Evolutionary conservation across 1,140 invertebrate species (phyloP).

Genomic region (Heliconius hewitsoni): DNA sequence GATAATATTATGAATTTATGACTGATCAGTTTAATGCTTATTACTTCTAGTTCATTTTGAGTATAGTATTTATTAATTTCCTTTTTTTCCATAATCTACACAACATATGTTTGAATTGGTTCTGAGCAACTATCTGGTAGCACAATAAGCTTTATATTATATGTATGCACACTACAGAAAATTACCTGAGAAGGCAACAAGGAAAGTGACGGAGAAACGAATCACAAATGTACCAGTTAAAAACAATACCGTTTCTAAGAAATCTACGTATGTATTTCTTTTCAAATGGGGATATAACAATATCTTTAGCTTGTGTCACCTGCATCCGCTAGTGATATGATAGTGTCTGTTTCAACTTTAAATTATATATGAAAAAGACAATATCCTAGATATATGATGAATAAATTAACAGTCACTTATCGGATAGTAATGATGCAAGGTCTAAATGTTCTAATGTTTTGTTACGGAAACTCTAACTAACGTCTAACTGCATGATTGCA

Average conservation of each 20-base stretch:
- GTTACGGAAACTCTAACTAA: conserved; percentile 28
- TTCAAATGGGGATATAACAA: conserved; percentile 47
- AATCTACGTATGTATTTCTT: conserved; percentile 67
- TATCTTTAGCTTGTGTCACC: neutral
- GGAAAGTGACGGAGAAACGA: conserved; percentile 51
- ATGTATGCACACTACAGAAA: conserved; percentile 62
- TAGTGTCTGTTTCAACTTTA: neutral
- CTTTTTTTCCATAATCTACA: neutral
- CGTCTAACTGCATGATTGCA: conserved; percentile 42
- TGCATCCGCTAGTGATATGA: neutral
- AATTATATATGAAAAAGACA: neutral
- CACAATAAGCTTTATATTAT: conserved; percentile 29
- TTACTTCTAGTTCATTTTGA: neutral
- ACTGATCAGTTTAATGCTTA: neutral
- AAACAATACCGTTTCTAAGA: conserved; percentile 62
- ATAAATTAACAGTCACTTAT: neutral
- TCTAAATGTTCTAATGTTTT: conserved; percentile 37
- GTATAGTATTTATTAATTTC: neutral
- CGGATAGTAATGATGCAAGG: neutral
- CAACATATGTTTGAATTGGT: neutral
- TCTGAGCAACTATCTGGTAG: neutral
- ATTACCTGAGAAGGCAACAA: conserved; percentile 58
- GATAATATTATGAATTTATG: neutral
- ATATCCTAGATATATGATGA: neutral
- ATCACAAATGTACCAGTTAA: conserved; percentile 57